These are phyloP conservation scores for Tiliacea aurago DNA, from an alignment of 2,888 invertebrate genomes.

Conservation along the genomic window DNA sequence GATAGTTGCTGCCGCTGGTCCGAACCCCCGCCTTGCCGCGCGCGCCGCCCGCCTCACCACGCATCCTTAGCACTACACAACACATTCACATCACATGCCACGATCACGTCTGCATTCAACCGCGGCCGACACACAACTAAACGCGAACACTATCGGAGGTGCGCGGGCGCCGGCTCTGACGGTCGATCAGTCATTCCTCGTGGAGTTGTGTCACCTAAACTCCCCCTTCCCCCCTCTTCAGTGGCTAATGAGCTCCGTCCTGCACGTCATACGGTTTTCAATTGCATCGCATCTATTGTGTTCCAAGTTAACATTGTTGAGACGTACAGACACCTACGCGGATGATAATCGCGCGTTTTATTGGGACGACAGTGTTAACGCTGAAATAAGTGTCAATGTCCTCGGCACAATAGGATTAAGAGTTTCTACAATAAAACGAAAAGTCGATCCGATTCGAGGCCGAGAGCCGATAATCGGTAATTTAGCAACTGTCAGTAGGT, in stretches of 20 bases:
- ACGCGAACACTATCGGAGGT: slow-evolving; percentile 77
- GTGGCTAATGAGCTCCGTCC: slow-evolving; percentile 86
- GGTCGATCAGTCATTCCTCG: slow-evolving; percentile 87
- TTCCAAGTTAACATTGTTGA: slow-evolving; percentile 56
- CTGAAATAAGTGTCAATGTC: slow-evolving; percentile 49
- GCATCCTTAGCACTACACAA: slow-evolving; percentile 87
- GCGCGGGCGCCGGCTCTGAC: slow-evolving; percentile 87
- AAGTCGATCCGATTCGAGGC: background rate
- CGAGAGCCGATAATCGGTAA: slow-evolving; percentile 5
- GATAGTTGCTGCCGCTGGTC: slow-evolving; percentile 90
- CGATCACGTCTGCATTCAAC: slow-evolving; percentile 85
- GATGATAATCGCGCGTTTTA: slow-evolving; percentile 53
- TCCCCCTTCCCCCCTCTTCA: slow-evolving; percentile 68
- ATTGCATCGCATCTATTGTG: slow-evolving; percentile 64
- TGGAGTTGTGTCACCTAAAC: slow-evolving; percentile 80
- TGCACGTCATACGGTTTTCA: slow-evolving; percentile 68
- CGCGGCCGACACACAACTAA: slow-evolving; percentile 86
- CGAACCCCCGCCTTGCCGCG: slow-evolving; percentile 86
- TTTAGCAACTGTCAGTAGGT: background rate
- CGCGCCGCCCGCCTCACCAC: slow-evolving; percentile 88
- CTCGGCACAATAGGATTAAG: slow-evolving; percentile 31
- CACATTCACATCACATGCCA: slow-evolving; percentile 81
- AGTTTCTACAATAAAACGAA: slow-evolving; percentile 9
- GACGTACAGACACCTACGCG: slow-evolving; percentile 52
- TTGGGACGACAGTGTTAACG: slow-evolving; percentile 27